Conservation (phyloP, 2,113 vertebrate species). For the Pelecanus crispus region DNA sequence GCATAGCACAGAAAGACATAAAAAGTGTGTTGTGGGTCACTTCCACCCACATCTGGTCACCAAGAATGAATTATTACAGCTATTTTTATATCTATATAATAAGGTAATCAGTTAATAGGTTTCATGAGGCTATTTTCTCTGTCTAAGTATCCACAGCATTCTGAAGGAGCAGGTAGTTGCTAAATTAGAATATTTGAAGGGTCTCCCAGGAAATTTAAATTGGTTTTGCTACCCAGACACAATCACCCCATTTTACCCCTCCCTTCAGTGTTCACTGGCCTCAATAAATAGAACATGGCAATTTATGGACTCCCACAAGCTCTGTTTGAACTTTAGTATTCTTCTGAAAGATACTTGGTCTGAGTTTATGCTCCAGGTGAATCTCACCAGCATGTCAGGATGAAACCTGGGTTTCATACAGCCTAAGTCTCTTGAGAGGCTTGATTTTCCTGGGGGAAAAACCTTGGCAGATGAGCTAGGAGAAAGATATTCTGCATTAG, state of each 20-base stretch:
- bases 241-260: not conserved
- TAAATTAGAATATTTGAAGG: constrained; percentile 44
- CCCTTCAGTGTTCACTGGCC: not conserved
- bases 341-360: not conserved
- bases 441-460: not conserved
- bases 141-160: constrained; percentile 13
- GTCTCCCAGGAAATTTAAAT: constrained; percentile 32
- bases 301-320: not conserved
- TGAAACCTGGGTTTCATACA: not conserved
- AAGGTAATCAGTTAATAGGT: constrained; percentile 10
- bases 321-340: not conserved
- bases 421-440: not conserved
- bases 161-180: not conserved
- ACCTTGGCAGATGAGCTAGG: not conserved
- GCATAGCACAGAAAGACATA: not conserved
- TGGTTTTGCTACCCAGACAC: constrained; percentile 8
- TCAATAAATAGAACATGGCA: not conserved
- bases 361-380: not conserved
- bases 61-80: not conserved
- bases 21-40: not conserved
- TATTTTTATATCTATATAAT: constrained; percentile 43
- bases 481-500: not conserved
- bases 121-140: constrained; percentile 36
- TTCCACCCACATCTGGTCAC: not conserved
- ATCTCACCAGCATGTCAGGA: not conserved